Evolutionary conservation across 2,888 invertebrate species (phyloP).

Genomic region (Drosophila macrospina): DNA sequence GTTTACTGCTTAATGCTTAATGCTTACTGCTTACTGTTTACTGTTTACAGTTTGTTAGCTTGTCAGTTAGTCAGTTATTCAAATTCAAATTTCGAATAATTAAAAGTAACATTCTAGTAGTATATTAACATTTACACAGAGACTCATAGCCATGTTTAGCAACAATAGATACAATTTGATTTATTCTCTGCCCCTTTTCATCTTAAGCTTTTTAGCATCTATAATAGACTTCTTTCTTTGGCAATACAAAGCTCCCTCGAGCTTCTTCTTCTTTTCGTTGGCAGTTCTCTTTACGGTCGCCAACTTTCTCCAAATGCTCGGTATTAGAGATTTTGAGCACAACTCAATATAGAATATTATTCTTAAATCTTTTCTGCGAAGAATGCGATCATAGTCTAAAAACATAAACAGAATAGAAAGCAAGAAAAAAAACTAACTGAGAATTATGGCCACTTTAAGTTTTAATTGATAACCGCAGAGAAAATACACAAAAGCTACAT

Average conservation of each 20-base stretch:
- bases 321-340: constrained; percentile 41
- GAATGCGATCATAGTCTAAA: background rate
- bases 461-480: background rate
- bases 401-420: constrained; percentile 5
- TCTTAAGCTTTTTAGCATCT: constrained; percentile 17
- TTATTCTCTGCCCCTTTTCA: constrained; percentile 53
- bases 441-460: constrained; percentile 3
- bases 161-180: constrained; percentile 67
- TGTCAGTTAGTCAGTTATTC: constrained; percentile 53
- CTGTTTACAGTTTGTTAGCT: constrained; percentile 10
- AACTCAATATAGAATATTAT: constrained; percentile 10
- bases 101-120: constrained; percentile 43
- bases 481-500: background rate
- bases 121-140: constrained; percentile 54
- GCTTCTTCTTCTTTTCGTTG: constrained; percentile 1
- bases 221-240: constrained; percentile 56
- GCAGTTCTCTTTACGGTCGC: constrained; percentile 29
- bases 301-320: constrained; percentile 52
- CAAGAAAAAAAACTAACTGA: background rate
- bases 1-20: constrained; percentile 23
- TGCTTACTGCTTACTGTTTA: constrained; percentile 16
- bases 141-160: constrained; percentile 30
- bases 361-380: constrained; percentile 1
- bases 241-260: constrained; percentile 28
- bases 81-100: constrained; percentile 53